Percentiles rank a stretch among this genome's conserved stretches.
phyloP scores from a whole-genome alignment of 2,797 vertebrate species.

The Dryobates pubescens region DNA sequence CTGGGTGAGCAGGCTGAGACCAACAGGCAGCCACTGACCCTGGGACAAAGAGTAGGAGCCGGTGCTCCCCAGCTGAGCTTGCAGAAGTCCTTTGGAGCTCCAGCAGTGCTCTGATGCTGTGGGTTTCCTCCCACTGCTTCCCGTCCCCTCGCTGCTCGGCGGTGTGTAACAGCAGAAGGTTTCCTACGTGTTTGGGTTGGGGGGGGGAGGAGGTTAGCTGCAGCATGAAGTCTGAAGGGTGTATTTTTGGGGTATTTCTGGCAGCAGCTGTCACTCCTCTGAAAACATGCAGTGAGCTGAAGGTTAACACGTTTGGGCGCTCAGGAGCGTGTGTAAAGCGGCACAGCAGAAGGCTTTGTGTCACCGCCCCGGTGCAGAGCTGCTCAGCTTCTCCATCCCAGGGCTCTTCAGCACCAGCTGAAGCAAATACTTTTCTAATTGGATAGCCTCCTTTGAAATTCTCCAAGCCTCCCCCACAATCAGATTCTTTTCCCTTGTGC shows the following conservation, averaged over 20 bases:
- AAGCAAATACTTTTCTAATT: conserved; percentile 10
- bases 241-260: conserved; percentile 10
- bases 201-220: neutral
- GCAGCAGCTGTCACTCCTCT: conserved; percentile 39
- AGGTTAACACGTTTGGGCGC: conserved; percentile 47
- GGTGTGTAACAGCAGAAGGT: neutral
- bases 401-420: conserved; percentile 29
- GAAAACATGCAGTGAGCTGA: conserved; percentile 29
- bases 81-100: neutral
- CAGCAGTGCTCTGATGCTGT: neutral
- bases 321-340: conserved; percentile 10
- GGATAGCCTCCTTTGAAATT: neutral
- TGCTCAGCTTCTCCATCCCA: neutral
- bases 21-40: neutral
- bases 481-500: neutral
- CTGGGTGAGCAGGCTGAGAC: neutral
- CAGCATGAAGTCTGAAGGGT: neutral
- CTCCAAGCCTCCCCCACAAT: neutral
- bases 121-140: neutral
- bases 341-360: neutral
- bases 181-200: neutral
- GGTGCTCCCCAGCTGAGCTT: neutral
- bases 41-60: neutral
- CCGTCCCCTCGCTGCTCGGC: neutral
- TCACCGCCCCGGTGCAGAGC: neutral